These are phyloP conservation scores for Epicauta chinensis DNA, from an alignment of 1,140 invertebrate species.

Conservation along the genomic window DNA sequence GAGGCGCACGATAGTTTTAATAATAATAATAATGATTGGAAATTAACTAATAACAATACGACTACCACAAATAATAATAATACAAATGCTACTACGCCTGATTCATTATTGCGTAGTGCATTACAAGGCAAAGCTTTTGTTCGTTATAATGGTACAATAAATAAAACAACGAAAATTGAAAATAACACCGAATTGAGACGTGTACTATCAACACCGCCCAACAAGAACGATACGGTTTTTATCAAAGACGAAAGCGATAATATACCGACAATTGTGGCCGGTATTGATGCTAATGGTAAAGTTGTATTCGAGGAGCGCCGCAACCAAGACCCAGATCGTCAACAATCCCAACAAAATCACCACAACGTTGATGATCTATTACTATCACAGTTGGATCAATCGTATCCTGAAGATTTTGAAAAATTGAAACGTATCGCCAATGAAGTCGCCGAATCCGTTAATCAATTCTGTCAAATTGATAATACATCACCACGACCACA, in stretches of 20 bases:
- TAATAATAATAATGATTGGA: constrained; percentile 74
- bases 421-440: constrained; percentile 68
- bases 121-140: constrained; percentile 64
- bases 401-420: constrained; percentile 65
- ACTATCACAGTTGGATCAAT: constrained; percentile 60
- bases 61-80: constrained; percentile 27
- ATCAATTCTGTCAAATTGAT: constrained; percentile 63
- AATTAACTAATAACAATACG: constrained; percentile 38
- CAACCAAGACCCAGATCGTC: constrained; percentile 43
- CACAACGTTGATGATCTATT: constrained; percentile 65
- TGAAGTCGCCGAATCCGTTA: constrained; percentile 62
- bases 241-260: constrained; percentile 41
- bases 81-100: constrained; percentile 48
- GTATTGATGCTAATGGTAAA: constrained; percentile 45
- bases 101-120: constrained; percentile 71
- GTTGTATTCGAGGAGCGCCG: constrained; percentile 40
- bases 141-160: constrained; percentile 47
- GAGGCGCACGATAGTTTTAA: constrained; percentile 51
- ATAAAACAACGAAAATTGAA: constrained; percentile 36
- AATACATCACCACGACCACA: constrained; percentile 36
- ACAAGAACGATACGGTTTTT: constrained; percentile 45
- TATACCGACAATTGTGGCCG: constrained; percentile 42
- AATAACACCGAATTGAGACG: constrained; percentile 45
- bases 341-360: constrained; percentile 50
- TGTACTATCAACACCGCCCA: constrained; percentile 45